Percentiles rank a stretch among this genome's conserved stretches.
Conservation (phyloP, 2,888 invertebrate species). For the Shargacucullia verbasci region DNA sequence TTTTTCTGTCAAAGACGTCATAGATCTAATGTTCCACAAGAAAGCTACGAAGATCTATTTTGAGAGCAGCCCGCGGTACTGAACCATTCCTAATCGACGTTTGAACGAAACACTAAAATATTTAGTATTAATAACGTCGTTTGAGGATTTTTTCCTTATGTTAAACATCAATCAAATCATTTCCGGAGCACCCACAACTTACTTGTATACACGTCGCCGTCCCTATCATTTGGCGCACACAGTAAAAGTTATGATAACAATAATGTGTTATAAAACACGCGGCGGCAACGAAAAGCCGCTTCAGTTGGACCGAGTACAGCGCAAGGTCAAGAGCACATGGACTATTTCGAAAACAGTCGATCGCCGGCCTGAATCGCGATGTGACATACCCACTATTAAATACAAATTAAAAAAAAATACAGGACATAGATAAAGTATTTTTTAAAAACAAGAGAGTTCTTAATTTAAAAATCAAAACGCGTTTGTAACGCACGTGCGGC, state of each 20-base stretch:
- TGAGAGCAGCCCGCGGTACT: too few species aligned
- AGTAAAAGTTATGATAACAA: constrained; percentile 86
- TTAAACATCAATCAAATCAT: constrained; percentile 23
- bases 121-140: constrained; percentile 19
- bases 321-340: constrained; percentile 86
- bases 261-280: constrained; percentile 85
- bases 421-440: constrained; percentile 26
- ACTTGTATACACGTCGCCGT: constrained; percentile 25
- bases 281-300: constrained; percentile 79
- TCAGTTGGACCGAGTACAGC: constrained; percentile 79
- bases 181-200: constrained; percentile 41
- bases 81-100: too few species aligned
- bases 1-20: too few species aligned
- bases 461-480: constrained; percentile 53
- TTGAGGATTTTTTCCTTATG: constrained; percentile 14
- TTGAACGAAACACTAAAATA: too few species aligned
- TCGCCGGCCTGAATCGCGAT: constrained; percentile 71
- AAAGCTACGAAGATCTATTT: too few species aligned
- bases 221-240: constrained; percentile 58
- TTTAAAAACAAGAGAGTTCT: constrained; percentile 42
- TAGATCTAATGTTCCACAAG: too few species aligned
- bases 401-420: constrained; percentile 55
- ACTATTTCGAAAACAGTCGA: constrained; percentile 82
- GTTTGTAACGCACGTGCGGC: constrained; percentile 60
- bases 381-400: constrained; percentile 69